phyloP scores from a whole-genome alignment of 2,888 invertebrate genomes.

The Zeuzera pyrina region DNA sequence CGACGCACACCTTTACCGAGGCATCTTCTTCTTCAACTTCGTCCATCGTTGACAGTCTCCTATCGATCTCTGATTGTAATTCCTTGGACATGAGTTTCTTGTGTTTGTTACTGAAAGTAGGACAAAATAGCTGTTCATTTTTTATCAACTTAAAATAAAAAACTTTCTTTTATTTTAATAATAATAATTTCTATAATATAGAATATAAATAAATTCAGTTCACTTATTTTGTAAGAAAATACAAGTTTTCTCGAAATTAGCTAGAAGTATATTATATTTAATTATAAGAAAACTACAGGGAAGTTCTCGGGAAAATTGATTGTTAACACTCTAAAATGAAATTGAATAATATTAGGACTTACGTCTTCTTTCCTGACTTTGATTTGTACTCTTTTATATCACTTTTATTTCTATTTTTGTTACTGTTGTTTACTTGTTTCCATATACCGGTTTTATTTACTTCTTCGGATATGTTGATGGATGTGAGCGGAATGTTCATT shows the following conservation, averaged over 20 bases:
- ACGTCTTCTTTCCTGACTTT: constrained; percentile 61
- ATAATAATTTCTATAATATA: no score
- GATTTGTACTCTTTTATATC: constrained; percentile 48
- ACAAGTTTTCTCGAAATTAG: no score
- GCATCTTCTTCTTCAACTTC: constrained; percentile 88
- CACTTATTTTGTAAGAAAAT: no score
- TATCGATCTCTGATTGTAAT: constrained; percentile 73
- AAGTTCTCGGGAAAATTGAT: no score
- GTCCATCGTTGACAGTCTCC: constrained; percentile 87
- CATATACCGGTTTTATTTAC: constrained; percentile 94
- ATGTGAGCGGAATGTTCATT: constrained; percentile 88
- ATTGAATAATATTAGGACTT: constrained; percentile 19
- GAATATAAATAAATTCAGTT: no score
- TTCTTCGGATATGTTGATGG: constrained; percentile 94
- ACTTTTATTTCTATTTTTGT: constrained; percentile 50
- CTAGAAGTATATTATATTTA: no score
- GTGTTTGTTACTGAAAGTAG: constrained; percentile 66
- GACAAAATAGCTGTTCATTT: no score
- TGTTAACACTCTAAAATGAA: no score
- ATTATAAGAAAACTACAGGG: no score
- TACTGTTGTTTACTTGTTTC: constrained; percentile 89
- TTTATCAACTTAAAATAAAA: no score
- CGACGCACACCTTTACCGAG: constrained; percentile 62
- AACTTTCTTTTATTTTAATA: no score
- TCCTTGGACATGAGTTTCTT: constrained; percentile 81